Evolutionary conservation across 2,888 invertebrate genomes (phyloP).

Genomic region (Cecidostiba fungosa): DNA sequence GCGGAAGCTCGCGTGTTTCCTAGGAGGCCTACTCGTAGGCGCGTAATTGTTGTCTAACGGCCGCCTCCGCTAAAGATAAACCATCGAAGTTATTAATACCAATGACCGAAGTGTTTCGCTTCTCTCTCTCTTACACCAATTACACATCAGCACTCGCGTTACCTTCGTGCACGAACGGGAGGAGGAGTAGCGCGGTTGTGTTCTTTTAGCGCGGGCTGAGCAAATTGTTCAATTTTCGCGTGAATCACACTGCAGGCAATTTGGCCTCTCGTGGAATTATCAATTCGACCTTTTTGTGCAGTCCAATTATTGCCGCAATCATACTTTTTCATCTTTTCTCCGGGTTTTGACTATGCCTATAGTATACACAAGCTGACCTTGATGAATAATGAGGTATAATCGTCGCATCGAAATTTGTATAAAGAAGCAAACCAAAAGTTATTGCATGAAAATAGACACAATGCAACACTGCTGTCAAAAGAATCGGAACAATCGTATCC

Average conservation of each 20-base stretch:
- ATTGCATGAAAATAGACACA: neutral
- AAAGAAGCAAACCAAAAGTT: conserved; percentile 2
- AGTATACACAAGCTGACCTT: neutral
- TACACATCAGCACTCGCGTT: neutral
- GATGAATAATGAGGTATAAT: neutral
- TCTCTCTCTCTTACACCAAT: conserved; percentile 46
- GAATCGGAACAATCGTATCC: conserved; percentile 43
- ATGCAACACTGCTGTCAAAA: neutral
- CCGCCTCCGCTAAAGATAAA: conserved; percentile 65
- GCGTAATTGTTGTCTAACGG: conserved; percentile 67
- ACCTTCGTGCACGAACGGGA: conserved; percentile 43
- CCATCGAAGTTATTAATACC: conserved; percentile 65
- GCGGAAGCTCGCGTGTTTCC: conserved; percentile 68
- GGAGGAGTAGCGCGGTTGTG: conserved; percentile 17
- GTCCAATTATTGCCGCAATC: conserved; percentile 22
- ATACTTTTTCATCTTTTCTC: neutral
- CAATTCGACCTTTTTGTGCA: conserved; percentile 60
- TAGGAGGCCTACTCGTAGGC: conserved; percentile 53
- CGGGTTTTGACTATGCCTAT: too few species aligned
- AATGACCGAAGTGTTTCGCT: conserved; percentile 46
- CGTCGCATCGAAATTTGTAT: neutral
- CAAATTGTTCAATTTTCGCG: conserved; percentile 58
- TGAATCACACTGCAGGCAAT: conserved; percentile 21
- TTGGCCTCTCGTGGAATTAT: conserved; percentile 19
- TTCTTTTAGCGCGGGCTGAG: neutral